A percentile compares a stretch with the other conserved stretches of the same genome.
Evolutionary conservation across 2,113 vertebrate genomes (phyloP).

Genomic region (Rhea pennata): DNA sequence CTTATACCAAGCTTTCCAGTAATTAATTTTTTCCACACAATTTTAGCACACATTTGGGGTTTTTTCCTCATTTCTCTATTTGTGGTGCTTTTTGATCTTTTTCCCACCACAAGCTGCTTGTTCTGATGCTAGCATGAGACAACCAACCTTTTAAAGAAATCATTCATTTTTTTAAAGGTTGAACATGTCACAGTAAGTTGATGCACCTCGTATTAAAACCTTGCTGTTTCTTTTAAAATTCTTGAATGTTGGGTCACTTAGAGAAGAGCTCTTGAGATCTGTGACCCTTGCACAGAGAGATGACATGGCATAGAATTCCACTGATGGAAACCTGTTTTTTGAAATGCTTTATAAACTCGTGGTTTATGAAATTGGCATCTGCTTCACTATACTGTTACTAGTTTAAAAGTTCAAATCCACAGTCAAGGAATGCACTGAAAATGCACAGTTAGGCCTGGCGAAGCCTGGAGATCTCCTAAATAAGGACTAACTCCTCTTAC

Average conservation of each 20-base stretch:
- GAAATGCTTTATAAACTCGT: neutral
- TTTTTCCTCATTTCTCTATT: slow-evolving; percentile 53
- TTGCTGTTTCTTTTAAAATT: slow-evolving; percentile 74
- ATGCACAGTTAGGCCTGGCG: neutral
- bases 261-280: neutral
- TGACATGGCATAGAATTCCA: fast-evolving
- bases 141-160: slow-evolving; percentile 85
- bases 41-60: neutral
- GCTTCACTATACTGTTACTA: neutral
- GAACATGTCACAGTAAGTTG: slow-evolving; percentile 73
- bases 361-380: neutral
- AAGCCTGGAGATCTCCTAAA: neutral
- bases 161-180: slow-evolving; percentile 86
- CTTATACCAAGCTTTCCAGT: slow-evolving; percentile 44
- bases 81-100: slow-evolving; percentile 30
- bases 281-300: neutral
- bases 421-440: neutral
- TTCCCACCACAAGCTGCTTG: slow-evolving; percentile 53
- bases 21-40: slow-evolving; percentile 41
- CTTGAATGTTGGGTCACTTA: slow-evolving; percentile 7
- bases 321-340: neutral
- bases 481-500: neutral
- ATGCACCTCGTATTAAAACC: slow-evolving; percentile 73
- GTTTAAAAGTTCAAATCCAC: neutral
- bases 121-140: slow-evolving; percentile 70